These are phyloP conservation scores for Pongo pygmaeus DNA, from an alignment of 2,113 vertebrate species.

Conservation along the genomic window DNA sequence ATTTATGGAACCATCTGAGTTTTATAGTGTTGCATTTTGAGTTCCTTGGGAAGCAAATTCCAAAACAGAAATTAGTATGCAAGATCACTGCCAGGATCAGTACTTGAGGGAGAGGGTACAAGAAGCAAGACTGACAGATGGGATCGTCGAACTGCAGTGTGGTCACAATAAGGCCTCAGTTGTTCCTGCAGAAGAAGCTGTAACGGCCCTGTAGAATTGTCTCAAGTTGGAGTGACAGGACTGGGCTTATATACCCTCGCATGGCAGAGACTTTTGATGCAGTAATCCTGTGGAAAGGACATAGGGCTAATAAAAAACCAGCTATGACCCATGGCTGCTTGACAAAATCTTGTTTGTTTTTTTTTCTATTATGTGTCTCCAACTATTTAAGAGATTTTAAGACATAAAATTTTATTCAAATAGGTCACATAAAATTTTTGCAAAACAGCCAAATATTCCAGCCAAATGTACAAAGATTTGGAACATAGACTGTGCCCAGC, in stretches of 20 bases:
- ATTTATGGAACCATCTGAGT: not conserved
- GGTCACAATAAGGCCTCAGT: too few species aligned
- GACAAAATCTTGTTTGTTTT: not conserved
- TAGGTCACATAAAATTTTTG: not conserved
- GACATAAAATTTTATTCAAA: not conserved
- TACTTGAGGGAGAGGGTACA: not conserved
- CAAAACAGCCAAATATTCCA: not conserved
- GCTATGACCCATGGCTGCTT: not conserved
- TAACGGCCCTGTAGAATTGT: not conserved
- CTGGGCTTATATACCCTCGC: not conserved
- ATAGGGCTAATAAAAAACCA: not conserved
- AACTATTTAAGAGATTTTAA: not conserved
- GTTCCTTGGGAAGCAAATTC: not conserved
- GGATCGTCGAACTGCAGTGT: too few species aligned
- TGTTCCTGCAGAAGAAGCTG: not conserved
- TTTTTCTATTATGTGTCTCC: not conserved
- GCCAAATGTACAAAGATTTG: not conserved
- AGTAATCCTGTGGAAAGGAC: not conserved
- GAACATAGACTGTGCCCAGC: not conserved
- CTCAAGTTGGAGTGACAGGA: not conserved
- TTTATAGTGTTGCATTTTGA: not conserved
- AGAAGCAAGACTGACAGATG: not conserved
- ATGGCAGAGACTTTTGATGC: fast-evolving
- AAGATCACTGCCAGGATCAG: not conserved
- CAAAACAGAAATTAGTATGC: not conserved